These are phyloP conservation scores for Pectinophora gossypiella DNA, from an alignment of 1,140 invertebrate species.

Conservation along the genomic window DNA sequence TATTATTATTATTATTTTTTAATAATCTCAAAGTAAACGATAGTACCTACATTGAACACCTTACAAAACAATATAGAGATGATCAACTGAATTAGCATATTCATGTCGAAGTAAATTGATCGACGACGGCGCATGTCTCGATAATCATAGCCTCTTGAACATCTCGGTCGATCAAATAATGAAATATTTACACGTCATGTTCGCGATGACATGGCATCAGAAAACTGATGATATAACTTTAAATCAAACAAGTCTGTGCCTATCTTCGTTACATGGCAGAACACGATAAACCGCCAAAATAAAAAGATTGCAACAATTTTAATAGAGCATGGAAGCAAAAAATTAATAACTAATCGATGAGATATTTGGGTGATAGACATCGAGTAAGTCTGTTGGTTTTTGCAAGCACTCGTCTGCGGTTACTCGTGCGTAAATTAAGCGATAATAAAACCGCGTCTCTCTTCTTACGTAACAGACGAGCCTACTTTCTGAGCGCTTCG, in stretches of 20 bases:
- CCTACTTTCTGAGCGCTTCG: slow-evolving; percentile 14
- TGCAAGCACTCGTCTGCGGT: slow-evolving; percentile 16
- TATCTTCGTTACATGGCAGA: too few relatives aligned
- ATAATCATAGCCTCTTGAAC: background rate
- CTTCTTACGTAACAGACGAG: slow-evolving; percentile 23
- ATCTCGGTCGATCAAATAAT: background rate
- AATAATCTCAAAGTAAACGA: too few relatives aligned
- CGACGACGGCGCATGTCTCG: background rate
- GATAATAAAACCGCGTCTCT: slow-evolving; percentile 26
- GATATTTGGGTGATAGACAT: background rate
- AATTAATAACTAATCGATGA: background rate
- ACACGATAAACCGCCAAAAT: too few relatives aligned
- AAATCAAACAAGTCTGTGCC: background rate
- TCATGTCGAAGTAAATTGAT: slow-evolving; percentile 28
- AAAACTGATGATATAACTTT: background rate
- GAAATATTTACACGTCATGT: background rate
- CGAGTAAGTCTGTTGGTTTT: slow-evolving; percentile 17
- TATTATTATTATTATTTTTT: too few relatives aligned
- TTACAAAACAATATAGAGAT: slow-evolving; percentile 7
- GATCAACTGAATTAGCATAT: slow-evolving; percentile 29
- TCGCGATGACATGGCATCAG: background rate
- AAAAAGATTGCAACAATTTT: background rate
- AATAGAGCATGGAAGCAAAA: background rate
- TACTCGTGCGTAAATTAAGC: slow-evolving; percentile 33
- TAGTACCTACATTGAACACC: too few relatives aligned